Conservation (phyloP, 2,797 vertebrate species). For the Rhinatrema bivittatum region DNA sequence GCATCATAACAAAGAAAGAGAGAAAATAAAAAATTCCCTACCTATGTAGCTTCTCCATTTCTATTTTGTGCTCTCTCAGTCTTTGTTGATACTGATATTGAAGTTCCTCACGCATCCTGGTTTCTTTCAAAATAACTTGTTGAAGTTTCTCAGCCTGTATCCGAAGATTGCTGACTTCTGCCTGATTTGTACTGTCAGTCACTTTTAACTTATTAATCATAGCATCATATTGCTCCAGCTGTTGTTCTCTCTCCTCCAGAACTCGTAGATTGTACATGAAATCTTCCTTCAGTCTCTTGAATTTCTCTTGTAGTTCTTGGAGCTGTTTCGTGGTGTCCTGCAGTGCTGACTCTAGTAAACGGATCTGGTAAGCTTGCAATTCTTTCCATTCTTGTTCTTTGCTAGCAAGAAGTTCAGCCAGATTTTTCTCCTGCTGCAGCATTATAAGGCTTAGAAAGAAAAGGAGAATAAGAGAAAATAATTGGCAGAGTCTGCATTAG, state of each 20-base stretch:
- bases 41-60: conserved; percentile 51
- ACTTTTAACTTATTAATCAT: conserved; percentile 35
- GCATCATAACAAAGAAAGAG: no score
- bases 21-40: conserved; percentile 29
- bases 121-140: conserved; percentile 40
- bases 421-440: conserved; percentile 25
- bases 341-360: conserved; percentile 49
- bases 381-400: conserved; percentile 69
- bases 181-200: conserved; percentile 47
- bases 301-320: conserved; percentile 37
- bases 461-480: no score
- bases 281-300: conserved; percentile 57
- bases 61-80: conserved; percentile 44
- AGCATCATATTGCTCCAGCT: conserved; percentile 59
- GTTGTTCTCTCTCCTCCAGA: conserved; percentile 67
- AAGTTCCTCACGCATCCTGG: conserved; percentile 33
- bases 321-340: conserved; percentile 40
- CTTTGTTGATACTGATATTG: conserved; percentile 29
- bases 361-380: conserved; percentile 44
- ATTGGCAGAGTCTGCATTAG: no score
- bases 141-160: conserved; percentile 52
- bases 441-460: conserved; percentile 10
- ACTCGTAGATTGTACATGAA: conserved; percentile 69
- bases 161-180: conserved; percentile 56
- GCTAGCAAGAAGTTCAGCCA: conserved; percentile 45